These are phyloP conservation scores for Idaea dimidiata DNA, from an alignment of 2,888 invertebrate genomes.

Conservation along the genomic window DNA sequence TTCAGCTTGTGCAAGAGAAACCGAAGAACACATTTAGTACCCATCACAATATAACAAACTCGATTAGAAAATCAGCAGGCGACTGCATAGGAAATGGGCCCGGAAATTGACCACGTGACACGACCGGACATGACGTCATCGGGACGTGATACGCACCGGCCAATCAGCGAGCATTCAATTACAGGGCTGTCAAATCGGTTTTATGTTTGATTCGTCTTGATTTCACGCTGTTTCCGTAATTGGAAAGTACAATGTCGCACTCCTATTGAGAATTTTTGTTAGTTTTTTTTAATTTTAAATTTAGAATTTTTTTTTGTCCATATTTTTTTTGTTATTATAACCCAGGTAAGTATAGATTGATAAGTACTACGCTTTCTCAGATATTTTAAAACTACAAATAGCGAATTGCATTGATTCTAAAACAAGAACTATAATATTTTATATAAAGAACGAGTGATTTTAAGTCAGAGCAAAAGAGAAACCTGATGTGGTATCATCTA, in stretches of 20 bases:
- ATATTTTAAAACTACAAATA: too few relatives aligned
- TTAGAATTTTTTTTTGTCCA: too few relatives aligned
- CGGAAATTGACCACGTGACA: constrained; percentile 74
- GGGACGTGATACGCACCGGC: constrained; percentile 64
- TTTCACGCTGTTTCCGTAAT: background rate
- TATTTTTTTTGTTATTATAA: too few relatives aligned
- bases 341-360: too few relatives aligned
- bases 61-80: constrained; percentile 8
- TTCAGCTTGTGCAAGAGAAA: too few relatives aligned
- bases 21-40: too few relatives aligned
- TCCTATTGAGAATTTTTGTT: constrained; percentile 1
- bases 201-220: constrained; percentile 36
- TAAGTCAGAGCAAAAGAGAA: too few relatives aligned
- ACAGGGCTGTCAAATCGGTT: constrained; percentile 39
- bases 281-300: background rate
- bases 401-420: too few relatives aligned
- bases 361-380: too few relatives aligned
- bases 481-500: too few relatives aligned
- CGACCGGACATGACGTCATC: constrained; percentile 66
- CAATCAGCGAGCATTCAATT: constrained; percentile 71
- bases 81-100: constrained; percentile 66
- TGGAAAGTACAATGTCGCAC: constrained; percentile 1
- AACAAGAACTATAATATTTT: too few relatives aligned
- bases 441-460: too few relatives aligned
- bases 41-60: background rate